These are phyloP conservation scores for Campylorhamphus procurvoides DNA, from an alignment of 2,113 vertebrate genomes.

Conservation along the genomic window DNA sequence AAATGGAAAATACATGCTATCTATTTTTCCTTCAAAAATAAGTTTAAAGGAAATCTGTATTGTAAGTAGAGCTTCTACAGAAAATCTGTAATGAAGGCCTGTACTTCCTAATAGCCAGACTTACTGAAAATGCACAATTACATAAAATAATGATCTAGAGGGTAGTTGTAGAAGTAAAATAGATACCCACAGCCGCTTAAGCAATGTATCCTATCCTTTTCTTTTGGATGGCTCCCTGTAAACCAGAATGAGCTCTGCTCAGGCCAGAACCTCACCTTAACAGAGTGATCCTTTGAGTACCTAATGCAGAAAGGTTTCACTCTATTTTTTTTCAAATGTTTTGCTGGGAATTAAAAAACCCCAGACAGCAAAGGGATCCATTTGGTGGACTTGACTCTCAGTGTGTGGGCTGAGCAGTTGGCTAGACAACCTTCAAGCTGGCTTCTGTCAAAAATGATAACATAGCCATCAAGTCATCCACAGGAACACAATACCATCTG, in stretches of 20 bases:
- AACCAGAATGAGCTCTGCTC: background rate
- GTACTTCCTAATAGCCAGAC: background rate
- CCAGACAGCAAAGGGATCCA: background rate
- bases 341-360: background rate
- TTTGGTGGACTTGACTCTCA: background rate
- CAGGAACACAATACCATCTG: background rate
- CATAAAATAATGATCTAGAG: background rate
- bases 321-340: background rate
- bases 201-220: background rate
- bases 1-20: background rate
- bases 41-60: background rate
- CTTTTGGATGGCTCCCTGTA: background rate
- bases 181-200: background rate
- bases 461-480: background rate
- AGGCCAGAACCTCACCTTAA: background rate
- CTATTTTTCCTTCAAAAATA: background rate
- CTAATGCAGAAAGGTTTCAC: background rate
- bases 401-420: background rate
- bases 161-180: background rate
- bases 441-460: slow-evolving; percentile 18
- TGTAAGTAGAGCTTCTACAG: background rate
- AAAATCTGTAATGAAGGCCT: background rate
- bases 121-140: background rate
- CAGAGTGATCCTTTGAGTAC: background rate
- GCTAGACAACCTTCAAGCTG: slow-evolving; percentile 4